Conservation (phyloP, 2,113 vertebrate species). For the Nyctibius bracteatus region DNA sequence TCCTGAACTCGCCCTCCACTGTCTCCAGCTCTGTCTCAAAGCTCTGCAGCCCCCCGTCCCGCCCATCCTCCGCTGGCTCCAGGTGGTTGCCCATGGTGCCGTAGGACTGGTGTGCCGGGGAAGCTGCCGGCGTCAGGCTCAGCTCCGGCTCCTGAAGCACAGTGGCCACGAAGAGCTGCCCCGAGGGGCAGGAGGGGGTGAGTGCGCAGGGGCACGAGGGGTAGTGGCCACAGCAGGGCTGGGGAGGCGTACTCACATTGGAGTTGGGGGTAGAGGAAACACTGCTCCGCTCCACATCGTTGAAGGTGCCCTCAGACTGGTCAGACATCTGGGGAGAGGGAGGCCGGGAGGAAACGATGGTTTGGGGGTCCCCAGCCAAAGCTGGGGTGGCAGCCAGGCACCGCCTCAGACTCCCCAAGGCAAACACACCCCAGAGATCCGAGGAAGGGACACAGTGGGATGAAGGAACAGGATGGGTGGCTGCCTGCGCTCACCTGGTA, state of each 20-base stretch:
- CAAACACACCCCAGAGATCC: not conserved
- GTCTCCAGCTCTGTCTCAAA: constrained; percentile 83
- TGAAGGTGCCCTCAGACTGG: constrained; percentile 79
- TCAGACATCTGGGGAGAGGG: constrained; percentile 82
- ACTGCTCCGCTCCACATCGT: constrained; percentile 84
- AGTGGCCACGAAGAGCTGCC: constrained; percentile 90
- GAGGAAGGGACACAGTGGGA: not conserved
- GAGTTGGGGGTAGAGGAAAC: constrained; percentile 87
- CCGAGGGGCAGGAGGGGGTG: not conserved
- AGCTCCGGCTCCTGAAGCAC: constrained; percentile 92
- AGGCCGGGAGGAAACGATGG: accelerated
- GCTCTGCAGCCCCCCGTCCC: constrained; percentile 65
- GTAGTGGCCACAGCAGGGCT: not conserved
- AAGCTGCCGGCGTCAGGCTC: constrained; percentile 89
- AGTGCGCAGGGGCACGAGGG: not conserved
- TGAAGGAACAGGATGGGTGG: not conserved
- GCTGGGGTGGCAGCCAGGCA: not conserved
- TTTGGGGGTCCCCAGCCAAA: not conserved
- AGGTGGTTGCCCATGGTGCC: constrained; percentile 87
- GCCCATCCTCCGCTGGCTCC: constrained; percentile 72
- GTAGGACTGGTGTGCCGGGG: constrained; percentile 90
- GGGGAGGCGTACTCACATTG: constrained; percentile 73
- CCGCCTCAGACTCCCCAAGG: not conserved
- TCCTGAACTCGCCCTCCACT: constrained; percentile 71
- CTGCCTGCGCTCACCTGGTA: constrained; percentile 78